Evolutionary conservation across 2,888 invertebrate species (phyloP).

Genomic region (Agrotis puta): DNA sequence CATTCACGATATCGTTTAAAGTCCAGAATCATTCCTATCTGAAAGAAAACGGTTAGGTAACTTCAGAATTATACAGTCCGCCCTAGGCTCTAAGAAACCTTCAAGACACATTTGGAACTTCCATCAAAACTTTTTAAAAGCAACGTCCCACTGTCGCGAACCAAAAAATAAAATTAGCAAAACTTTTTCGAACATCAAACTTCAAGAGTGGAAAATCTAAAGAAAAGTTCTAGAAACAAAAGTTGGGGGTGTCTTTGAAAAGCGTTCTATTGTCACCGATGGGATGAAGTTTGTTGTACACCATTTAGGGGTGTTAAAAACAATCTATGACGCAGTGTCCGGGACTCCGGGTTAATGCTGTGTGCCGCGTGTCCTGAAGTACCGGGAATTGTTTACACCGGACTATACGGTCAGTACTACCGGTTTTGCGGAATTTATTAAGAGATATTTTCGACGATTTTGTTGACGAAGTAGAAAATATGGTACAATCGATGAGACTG

Average conservation of each 20-base stretch:
- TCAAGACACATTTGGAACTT: conserved; percentile 47
- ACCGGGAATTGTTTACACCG: conserved; percentile 67
- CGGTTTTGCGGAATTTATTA: neutral
- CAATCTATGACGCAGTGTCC: conserved; percentile 79
- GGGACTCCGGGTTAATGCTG: conserved; percentile 78
- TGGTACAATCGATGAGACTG: neutral
- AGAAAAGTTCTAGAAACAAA: conserved; percentile 57
- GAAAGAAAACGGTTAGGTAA: conserved; percentile 8
- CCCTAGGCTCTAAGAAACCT: conserved; percentile 27
- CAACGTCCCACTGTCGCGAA: conserved; percentile 38
- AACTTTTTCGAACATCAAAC: conserved; percentile 59
- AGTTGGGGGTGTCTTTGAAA: conserved; percentile 64
- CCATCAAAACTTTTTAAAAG: conserved; percentile 59
- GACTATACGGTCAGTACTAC: conserved; percentile 52
- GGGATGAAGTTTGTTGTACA: conserved; percentile 75
- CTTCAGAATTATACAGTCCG: conserved; percentile 36
- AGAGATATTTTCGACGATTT: too few species aligned
- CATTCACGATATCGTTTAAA: neutral
- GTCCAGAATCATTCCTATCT: neutral
- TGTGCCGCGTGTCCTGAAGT: conserved; percentile 66
- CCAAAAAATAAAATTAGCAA: conserved; percentile 62
- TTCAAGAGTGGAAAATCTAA: conserved; percentile 56
- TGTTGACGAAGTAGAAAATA: too few species aligned
- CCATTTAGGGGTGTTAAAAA: conserved; percentile 83
- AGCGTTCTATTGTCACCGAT: conserved; percentile 63